Evolutionary conservation across 2,113 vertebrate genomes (phyloP).

Genomic region (Pterocles burchelli): DNA sequence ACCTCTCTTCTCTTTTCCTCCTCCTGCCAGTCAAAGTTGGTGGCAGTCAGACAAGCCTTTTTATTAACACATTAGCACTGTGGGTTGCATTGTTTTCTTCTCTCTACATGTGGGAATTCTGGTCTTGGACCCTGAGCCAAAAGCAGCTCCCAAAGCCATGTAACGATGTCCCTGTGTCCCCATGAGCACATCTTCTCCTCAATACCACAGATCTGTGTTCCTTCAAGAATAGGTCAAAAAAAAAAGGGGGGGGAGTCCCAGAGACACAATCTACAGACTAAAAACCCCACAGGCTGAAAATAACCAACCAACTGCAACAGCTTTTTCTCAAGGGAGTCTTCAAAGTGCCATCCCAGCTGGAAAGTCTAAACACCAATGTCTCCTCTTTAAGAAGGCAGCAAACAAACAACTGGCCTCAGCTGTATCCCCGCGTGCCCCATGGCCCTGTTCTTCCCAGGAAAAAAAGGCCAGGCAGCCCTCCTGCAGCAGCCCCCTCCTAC

Average conservation of each 20-base stretch:
- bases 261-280: neutral
- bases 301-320: neutral
- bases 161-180: neutral
- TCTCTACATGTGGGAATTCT: conserved; percentile 21
- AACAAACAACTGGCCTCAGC: neutral
- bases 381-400: neutral
- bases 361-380: neutral
- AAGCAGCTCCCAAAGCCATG: neutral
- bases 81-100: conserved; percentile 25
- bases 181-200: neutral
- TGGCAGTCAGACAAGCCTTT: neutral
- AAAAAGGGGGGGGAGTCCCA: neutral
- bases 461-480: neutral
- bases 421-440: neutral
- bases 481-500: neutral
- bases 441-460: neutral
- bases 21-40: neutral
- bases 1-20: neutral
- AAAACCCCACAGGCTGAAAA: neutral
- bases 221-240: neutral
- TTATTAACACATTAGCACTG: conserved; percentile 41
- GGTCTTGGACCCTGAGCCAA: conserved; percentile 20
- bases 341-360: conserved; percentile 2
- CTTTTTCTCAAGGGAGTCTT: neutral
- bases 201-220: neutral